Conservation (phyloP, 1,140 invertebrate species). For the Whitmania pigra region DNA sequence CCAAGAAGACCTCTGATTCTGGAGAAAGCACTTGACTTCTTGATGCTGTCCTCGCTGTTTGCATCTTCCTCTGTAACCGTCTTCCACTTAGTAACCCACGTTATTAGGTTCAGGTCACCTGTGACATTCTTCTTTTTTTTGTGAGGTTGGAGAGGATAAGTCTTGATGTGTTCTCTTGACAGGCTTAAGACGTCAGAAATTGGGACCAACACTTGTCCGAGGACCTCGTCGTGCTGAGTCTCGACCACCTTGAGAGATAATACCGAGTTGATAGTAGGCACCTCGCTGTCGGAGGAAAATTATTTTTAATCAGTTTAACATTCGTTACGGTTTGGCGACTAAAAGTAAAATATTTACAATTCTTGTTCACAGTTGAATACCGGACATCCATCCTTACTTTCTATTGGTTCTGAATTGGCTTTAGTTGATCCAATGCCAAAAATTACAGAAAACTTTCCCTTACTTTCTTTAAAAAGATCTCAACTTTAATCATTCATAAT, state of each 20-base stretch:
- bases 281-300: not conserved
- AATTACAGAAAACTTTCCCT: not conserved
- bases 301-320: not conserved
- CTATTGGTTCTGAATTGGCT: not conserved
- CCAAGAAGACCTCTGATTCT: not conserved
- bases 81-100: not conserved
- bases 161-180: not conserved
- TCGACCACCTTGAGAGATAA: not conserved
- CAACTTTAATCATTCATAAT: too few relatives aligned
- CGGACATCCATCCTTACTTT: not conserved
- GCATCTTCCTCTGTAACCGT: not conserved
- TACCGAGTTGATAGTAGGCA: not conserved
- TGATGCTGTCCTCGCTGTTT: not conserved
- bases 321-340: not conserved
- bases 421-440: conserved; percentile 3
- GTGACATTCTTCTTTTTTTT: not conserved
- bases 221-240: not conserved
- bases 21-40: conserved; percentile 2
- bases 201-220: not conserved
- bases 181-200: not conserved
- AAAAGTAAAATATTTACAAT: conserved; percentile 5
- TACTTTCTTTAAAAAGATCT: not conserved
- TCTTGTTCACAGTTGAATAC: not conserved
- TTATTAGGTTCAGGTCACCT: not conserved
- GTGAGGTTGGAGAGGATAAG: not conserved